phyloP scores from a whole-genome alignment of 2,888 invertebrate species.

The Lepidonotus clava region DNA sequence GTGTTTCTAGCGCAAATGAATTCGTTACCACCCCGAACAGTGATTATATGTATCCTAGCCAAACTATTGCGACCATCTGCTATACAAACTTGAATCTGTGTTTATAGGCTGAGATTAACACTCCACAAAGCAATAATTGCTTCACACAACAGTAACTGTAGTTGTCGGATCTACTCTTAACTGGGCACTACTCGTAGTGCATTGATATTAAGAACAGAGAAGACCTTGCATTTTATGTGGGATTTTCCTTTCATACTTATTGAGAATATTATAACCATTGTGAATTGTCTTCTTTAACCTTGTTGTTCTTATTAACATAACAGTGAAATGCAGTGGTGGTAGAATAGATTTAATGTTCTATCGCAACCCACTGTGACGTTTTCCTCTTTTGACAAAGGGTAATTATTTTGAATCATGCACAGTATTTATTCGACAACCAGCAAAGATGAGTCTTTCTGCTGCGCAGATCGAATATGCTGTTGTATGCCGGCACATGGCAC shows the following conservation, averaged over 20 bases:
- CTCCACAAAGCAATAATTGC: slow-evolving; percentile 45
- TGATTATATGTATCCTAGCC: slow-evolving; percentile 31
- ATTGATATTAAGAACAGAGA: neutral
- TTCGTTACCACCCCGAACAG: neutral
- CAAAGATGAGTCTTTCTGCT: neutral
- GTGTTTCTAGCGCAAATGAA: neutral
- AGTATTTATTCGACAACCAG: neutral
- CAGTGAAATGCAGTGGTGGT: slow-evolving; percentile 7
- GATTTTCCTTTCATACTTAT: neutral
- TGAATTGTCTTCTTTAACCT: neutral
- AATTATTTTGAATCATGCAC: neutral
- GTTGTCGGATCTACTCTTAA: neutral
- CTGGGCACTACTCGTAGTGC: neutral
- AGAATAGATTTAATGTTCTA: neutral
- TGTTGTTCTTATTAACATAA: slow-evolving; percentile 27
- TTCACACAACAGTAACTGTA: slow-evolving; percentile 8
- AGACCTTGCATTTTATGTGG: neutral
- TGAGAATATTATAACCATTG: neutral
- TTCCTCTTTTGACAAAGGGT: neutral
- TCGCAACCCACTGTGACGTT: neutral
- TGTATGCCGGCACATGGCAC: neutral
- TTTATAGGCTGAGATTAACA: slow-evolving; percentile 31
- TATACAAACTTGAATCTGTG: slow-evolving; percentile 47
- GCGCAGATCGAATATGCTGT: neutral
- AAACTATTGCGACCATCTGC: slow-evolving; percentile 45